phyloP scores from a whole-genome alignment of 2,113 vertebrate species.

The Brachirus orientalis region DNA sequence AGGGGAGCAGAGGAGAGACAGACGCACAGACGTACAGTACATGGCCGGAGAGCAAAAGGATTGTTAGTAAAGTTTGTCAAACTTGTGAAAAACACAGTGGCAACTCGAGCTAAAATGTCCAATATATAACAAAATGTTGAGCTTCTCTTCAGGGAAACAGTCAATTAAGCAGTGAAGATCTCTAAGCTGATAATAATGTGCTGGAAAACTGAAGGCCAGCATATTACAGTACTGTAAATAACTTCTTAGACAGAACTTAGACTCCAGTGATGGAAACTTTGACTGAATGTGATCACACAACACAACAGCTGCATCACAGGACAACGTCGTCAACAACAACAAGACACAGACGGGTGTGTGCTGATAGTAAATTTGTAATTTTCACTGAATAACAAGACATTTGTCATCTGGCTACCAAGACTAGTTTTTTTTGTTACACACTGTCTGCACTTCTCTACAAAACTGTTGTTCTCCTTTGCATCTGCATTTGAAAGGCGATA shows the following conservation, averaged over 20 bases:
- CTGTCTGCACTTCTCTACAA: too few species aligned
- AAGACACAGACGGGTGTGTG: conserved; percentile 57
- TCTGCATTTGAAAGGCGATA: too few species aligned
- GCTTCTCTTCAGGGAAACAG: conserved; percentile 9
- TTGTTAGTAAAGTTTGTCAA: conserved; percentile 64
- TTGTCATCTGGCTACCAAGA: neutral
- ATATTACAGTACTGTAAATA: neutral
- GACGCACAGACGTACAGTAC: conserved; percentile 71
- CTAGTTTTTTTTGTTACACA: neutral
- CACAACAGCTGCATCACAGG: conserved; percentile 41
- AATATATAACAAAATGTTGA: conserved; percentile 14
- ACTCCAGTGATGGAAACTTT: conserved; percentile 31
- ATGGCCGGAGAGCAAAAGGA: conserved; percentile 73
- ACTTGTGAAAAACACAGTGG: conserved; percentile 28
- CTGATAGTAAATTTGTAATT: too few species aligned
- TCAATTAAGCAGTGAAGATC: conserved; percentile 46
- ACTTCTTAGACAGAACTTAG: conserved; percentile 32
- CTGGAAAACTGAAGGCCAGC: neutral
- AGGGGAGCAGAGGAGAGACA: conserved; percentile 63
- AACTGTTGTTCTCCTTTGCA: too few species aligned
- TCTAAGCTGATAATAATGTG: conserved; percentile 45
- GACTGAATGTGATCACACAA: conserved; percentile 43
- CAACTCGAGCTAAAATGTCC: conserved; percentile 31
- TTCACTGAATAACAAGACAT: too few species aligned
- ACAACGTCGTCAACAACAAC: conserved; percentile 37